These are phyloP conservation scores for Nycticebus coucang DNA, from an alignment of 2,113 vertebrate species.

Conservation along the genomic window DNA sequence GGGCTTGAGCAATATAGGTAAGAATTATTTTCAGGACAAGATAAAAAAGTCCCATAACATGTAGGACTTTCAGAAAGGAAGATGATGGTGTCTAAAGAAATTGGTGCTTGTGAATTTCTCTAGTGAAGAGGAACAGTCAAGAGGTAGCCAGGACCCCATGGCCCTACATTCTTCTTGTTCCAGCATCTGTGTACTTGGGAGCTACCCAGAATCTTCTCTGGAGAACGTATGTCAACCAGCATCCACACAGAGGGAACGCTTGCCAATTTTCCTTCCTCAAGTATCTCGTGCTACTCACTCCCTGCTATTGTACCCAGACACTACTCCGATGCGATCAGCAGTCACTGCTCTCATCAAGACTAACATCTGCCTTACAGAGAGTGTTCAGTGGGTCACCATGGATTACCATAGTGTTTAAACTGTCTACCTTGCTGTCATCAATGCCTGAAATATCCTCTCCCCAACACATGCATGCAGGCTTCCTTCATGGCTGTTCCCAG, in stretches of 20 bases:
- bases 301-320: not conserved
- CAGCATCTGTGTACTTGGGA: not conserved
- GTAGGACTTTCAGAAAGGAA: not conserved
- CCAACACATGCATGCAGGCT: not conserved
- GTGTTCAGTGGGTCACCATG: not conserved
- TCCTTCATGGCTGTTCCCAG: not conserved
- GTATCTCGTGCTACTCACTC: not conserved
- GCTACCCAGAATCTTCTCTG: not conserved
- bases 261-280: not conserved
- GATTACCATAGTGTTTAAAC: not conserved
- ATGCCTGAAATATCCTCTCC: fast-evolving
- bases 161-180: not conserved
- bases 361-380: not conserved
- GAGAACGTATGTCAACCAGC: not conserved
- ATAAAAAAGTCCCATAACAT: not conserved
- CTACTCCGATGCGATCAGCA: too few species aligned
- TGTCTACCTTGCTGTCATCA: not conserved
- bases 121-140: not conserved
- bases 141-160: not conserved
- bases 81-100: not conserved
- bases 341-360: not conserved
- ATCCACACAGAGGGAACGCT: not conserved
- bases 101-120: not conserved
- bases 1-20: not conserved
- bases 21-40: not conserved